Evolutionary conservation across 92 coral and sea anemone species (phyloP), one percentile per base, ranked within the genome.

Genomic region (Pocillopora meandrina): DNA sequence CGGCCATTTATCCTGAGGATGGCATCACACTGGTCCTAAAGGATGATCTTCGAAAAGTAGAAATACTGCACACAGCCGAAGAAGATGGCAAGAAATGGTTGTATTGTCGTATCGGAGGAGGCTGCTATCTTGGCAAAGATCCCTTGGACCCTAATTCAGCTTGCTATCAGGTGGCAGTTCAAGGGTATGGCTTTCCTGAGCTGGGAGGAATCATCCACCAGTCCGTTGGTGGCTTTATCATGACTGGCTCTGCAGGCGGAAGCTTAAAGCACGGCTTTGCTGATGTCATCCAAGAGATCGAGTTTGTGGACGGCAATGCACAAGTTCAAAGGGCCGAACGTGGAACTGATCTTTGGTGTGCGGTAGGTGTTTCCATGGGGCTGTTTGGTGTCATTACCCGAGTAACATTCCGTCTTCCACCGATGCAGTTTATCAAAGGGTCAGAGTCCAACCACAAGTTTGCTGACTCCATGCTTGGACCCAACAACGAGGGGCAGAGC

Each of bases 291-390:
- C 87, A 77, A 69, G 86, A 87, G 66, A 92, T 92, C 21, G 93
- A 87, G 76, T 92, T 92, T 77, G 92, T 92, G 13, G 90, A 92
- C 65, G 95, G 95, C 1, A 87, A 76, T 36, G 95, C 93, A 1
- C 63, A 58, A 18, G 52, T 65, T 23, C 77, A 77, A 55, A 72
- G 21, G 31, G 93, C 94, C 49, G 33, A 57, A 35, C 89, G 81
- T 61, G 83, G 69, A 14, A 72, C 83, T 16, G 93, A 92, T 33
- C 42, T 87, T 55, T 92, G 93, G 93, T 42, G 79, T 61, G 95
- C 95, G 59, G 93, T 92, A 15, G 95, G 95, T 35, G 93, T 92
- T 9, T 90, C 93, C 18, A 87, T 92, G 95, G 95, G 95, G 9
- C 83, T 92, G 35, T 79, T 92, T 56, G 95, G 95, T 3, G 77